These are phyloP conservation scores for Xenops minutus DNA, from an alignment of 2,797 vertebrate species.

Conservation along the genomic window DNA sequence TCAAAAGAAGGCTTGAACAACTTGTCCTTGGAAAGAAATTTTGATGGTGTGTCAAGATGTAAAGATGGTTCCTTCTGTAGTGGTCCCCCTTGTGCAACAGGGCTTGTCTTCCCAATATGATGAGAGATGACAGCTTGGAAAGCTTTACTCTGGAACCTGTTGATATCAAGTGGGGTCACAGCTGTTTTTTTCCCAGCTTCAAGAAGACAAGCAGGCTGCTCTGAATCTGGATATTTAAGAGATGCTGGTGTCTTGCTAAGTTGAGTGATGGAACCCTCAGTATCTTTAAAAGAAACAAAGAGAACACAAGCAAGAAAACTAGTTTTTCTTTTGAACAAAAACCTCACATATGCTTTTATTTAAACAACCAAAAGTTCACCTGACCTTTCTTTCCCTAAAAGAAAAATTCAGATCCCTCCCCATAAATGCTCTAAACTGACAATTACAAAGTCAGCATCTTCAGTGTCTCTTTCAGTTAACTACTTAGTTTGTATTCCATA, in stretches of 20 bases:
- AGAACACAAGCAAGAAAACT: neutral
- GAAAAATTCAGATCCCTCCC: neutral
- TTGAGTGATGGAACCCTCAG: conserved; percentile 51
- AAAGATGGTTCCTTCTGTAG: conserved; percentile 81
- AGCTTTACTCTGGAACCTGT: conserved; percentile 89
- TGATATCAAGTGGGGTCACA: conserved; percentile 89
- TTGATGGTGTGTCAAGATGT: conserved; percentile 92
- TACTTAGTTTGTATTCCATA: neutral
- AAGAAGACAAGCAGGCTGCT: conserved; percentile 33
- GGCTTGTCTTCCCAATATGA: conserved; percentile 53
- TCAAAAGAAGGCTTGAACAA: conserved; percentile 93
- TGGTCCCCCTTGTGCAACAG: conserved; percentile 28
- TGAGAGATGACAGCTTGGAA: conserved; percentile 85
- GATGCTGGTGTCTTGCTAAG: conserved; percentile 26
- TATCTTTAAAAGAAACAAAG: conserved; percentile 46
- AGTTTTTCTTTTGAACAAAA: neutral
- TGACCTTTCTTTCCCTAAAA: neutral
- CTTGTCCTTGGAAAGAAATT: conserved; percentile 91
- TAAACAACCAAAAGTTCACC: neutral
- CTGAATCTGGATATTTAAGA: neutral
- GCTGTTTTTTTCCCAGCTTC: conserved; percentile 74
- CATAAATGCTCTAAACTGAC: neutral
- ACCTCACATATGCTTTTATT: neutral
- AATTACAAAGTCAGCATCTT: neutral
- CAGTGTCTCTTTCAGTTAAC: neutral